These are phyloP conservation scores for Dolomedes plantarius DNA, from an alignment of 2,888 invertebrate species.

Conservation along the genomic window DNA sequence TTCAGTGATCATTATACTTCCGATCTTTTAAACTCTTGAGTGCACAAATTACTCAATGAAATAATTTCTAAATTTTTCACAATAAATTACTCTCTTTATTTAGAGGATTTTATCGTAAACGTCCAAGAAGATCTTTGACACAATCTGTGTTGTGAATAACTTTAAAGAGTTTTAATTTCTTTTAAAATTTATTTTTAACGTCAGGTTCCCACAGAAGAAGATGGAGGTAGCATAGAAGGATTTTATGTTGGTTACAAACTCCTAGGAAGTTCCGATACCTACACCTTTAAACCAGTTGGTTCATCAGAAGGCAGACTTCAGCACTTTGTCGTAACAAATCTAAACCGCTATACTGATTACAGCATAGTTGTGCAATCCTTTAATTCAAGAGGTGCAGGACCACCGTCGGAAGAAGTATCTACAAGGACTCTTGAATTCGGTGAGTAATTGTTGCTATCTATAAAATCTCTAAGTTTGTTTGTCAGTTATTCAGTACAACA, in stretches of 20 bases:
- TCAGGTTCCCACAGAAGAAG: slow-evolving; percentile 49
- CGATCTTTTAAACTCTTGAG: too few species aligned
- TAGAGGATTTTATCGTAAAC: too few species aligned
- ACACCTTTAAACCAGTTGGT: slow-evolving; percentile 68
- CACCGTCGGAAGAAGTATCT: slow-evolving; percentile 69
- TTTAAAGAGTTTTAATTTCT: too few species aligned
- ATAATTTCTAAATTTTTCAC: too few species aligned
- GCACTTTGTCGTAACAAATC: slow-evolving; percentile 37
- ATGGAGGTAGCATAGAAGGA: slow-evolving; percentile 48
- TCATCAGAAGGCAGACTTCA: slow-evolving; percentile 56
- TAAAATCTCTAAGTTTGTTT: too few species aligned
- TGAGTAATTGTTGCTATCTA: slow-evolving; percentile 16
- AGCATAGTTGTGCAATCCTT: slow-evolving; percentile 73
- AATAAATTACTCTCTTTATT: too few species aligned
- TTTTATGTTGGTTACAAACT: slow-evolving; percentile 66
- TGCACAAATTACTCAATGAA: too few species aligned
- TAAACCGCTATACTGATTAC: slow-evolving; percentile 74
- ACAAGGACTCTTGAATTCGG: slow-evolving; percentile 70
- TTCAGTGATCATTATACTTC: too few species aligned
- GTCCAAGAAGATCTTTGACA: too few species aligned
- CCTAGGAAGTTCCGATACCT: slow-evolving; percentile 61
- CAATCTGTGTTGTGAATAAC: too few species aligned
- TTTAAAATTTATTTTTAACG: too few species aligned
- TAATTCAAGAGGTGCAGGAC: slow-evolving; percentile 73
- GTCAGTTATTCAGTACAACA: too few species aligned